Evolutionary conservation across 1,140 invertebrate species (phyloP).

Genomic region (Thrips palmi): DNA sequence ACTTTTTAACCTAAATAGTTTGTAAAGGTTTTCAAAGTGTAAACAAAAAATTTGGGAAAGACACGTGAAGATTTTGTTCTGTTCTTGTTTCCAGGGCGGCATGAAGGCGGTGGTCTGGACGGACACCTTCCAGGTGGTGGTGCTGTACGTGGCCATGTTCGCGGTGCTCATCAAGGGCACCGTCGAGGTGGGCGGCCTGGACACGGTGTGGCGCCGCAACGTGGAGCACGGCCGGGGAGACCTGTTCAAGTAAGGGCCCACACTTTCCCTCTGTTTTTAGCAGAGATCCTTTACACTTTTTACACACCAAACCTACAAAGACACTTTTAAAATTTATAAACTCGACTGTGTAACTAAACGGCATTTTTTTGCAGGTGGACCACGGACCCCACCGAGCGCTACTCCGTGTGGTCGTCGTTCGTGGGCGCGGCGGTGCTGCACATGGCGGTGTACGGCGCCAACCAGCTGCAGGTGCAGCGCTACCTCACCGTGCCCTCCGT

Average conservation of each 20-base stretch:
- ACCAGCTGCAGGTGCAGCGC: conserved; percentile 38
- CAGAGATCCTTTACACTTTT: too few species aligned
- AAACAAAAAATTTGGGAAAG: too few species aligned
- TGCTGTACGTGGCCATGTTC: conserved; percentile 72
- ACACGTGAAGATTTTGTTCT: too few species aligned
- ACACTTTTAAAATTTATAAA: too few species aligned
- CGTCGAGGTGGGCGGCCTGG: conserved; percentile 53
- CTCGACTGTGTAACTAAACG: background rate
- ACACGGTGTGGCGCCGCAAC: conserved; percentile 45
- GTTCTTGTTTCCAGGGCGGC: conserved; percentile 48
- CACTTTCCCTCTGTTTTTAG: background rate
- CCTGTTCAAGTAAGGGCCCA: conserved; percentile 43
- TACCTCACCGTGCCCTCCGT: conserved; percentile 30
- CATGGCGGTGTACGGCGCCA: conserved; percentile 33
- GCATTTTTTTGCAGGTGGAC: conserved; percentile 33
- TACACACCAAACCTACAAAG: too few species aligned
- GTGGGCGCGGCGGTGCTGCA: conserved; percentile 31
- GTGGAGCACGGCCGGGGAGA: conserved; percentile 41
- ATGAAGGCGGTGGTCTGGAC: conserved; percentile 89
- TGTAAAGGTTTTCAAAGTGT: conserved; percentile 1
- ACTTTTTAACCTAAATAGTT: background rate
- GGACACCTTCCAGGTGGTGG: conserved; percentile 68
- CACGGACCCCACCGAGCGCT: conserved; percentile 44
- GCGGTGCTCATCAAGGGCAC: conserved; percentile 64
- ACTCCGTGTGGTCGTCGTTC: conserved; percentile 54